Percentiles rank a stretch among this genome's conserved stretches.
These are phyloP conservation scores for Sternotherus odoratus DNA, from an alignment of 2,797 vertebrate genomes.

Conservation along the genomic window DNA sequence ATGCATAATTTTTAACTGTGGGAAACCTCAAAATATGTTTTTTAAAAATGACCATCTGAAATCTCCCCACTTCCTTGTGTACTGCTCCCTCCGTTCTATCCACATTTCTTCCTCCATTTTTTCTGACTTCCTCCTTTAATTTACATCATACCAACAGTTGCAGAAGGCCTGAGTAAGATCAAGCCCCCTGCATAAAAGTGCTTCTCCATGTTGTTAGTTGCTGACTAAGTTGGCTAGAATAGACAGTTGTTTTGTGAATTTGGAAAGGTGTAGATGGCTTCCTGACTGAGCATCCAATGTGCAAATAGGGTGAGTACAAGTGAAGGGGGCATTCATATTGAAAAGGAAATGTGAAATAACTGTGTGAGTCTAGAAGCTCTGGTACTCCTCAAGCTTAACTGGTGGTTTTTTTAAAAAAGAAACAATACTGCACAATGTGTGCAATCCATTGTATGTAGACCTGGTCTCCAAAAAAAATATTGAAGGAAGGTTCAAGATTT, in stretches of 20 bases:
- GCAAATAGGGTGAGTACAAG: not conserved
- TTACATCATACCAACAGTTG: not conserved
- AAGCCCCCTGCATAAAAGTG: not conserved
- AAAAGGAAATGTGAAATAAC: not conserved
- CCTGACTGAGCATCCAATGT: constrained; percentile 1
- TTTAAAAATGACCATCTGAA: not conserved
- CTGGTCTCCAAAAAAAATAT: not conserved
- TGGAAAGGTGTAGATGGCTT: not conserved
- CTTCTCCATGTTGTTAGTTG: not conserved
- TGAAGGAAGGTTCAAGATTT: not conserved
- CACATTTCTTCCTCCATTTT: not conserved
- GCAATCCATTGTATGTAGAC: not conserved
- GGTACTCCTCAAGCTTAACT: not conserved
- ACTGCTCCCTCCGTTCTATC: not conserved
- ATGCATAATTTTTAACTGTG: not conserved
- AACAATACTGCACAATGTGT: not conserved
- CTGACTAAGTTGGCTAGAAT: not conserved
- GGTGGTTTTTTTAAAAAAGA: not conserved
- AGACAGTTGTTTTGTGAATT: not conserved
- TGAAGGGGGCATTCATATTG: not conserved
- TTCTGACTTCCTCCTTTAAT: not conserved
- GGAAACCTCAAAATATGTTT: not conserved
- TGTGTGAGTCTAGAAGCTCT: not conserved
- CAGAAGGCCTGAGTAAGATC: not conserved
- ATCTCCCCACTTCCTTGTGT: not conserved